Evolutionary conservation across 1,140 invertebrate genomes (phyloP).

Genomic region (Harlomillsia oculata): DNA sequence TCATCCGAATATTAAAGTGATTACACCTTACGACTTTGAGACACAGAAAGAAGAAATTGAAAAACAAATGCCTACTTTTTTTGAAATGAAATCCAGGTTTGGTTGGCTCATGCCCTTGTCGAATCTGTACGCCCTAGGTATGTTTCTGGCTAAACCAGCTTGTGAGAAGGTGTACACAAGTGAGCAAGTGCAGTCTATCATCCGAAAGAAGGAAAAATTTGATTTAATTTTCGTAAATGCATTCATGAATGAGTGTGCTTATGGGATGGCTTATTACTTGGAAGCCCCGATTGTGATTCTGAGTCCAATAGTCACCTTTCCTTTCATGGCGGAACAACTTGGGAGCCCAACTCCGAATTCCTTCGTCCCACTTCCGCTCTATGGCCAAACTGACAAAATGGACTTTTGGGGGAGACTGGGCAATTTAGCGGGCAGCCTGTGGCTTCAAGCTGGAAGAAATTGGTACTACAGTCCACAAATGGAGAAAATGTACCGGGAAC

Average conservation of each 20-base stretch:
- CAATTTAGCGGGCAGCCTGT: neutral
- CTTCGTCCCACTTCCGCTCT: conserved; percentile 6
- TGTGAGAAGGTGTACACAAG: conserved; percentile 6
- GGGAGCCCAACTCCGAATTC: conserved; percentile 6
- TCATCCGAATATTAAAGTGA: neutral
- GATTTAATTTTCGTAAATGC: conserved; percentile 43
- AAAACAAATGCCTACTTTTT: neutral
- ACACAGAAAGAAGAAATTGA: neutral
- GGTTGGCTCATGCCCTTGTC: neutral
- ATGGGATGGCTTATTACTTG: conserved; percentile 43
- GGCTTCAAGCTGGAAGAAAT: conserved; percentile 29
- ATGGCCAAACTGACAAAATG: conserved; percentile 13
- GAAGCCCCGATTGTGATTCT: conserved; percentile 41
- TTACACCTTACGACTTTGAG: neutral
- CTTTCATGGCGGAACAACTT: neutral
- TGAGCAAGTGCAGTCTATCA: conserved; percentile 7
- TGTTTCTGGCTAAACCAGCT: too few relatives aligned
- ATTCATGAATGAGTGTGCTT: conserved; percentile 43
- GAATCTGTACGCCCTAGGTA: too few relatives aligned
- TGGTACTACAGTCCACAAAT: conserved; percentile 13
- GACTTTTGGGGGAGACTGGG: conserved; percentile 3
- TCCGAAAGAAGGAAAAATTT: conserved; percentile 40
- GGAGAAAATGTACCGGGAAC: conserved; percentile 25
- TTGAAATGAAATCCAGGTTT: neutral
- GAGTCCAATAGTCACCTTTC: conserved; percentile 33